Base-by-base conservation (phyloP, 2,888 invertebrate species). In the Cataglyphis livida region DNA sequence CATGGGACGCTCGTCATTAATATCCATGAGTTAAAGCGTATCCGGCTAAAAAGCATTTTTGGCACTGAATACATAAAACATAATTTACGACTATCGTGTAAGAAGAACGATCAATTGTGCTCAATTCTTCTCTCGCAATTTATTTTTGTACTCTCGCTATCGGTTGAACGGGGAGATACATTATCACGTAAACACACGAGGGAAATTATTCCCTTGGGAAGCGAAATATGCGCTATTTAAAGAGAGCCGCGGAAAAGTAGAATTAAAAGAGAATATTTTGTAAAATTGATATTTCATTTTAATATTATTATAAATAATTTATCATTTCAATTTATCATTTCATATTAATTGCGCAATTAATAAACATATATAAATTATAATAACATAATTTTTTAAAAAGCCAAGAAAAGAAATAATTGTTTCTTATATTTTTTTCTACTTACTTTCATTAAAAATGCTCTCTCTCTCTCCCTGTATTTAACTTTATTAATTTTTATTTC, bases 1-100 rank as follows among this genome's bases (percentile, higher is more conserved):
- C 76, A 25, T 28, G 54, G 82, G 84, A 71, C 62, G 84, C 61
- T 78, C 81, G 74, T 84, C 89, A 81, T 87, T 82, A 84, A 89
- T 89, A 88, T 84, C 89, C 88, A 88, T 89, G 85, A 89, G 87
- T 87, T 71, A 75, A 79, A 87, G 75, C 85, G 71, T 65, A 87
- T 89, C 88, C 89, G 88, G 84, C 65, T 65, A 28, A 25, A 38
- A 25, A 44, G 28, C 25, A 44, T 81, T 68, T 66, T 71, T 54
- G 66, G 84, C 64, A 25, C 61, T 62, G 76, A 28, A 68, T 81
- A 87, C 88, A 82, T 75, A 73, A 44, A 65, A 35, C 76, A 82
- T 89, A 88, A 89, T 84, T 82, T 79, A 85, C 59, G 82, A 38
- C 32, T 35, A 65, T 68, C 66, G 21, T 38, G 28, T 38, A 41